These are phyloP conservation scores for Amblyteles armatorius DNA, from an alignment of 2,888 invertebrate genomes.

Conservation along the genomic window DNA sequence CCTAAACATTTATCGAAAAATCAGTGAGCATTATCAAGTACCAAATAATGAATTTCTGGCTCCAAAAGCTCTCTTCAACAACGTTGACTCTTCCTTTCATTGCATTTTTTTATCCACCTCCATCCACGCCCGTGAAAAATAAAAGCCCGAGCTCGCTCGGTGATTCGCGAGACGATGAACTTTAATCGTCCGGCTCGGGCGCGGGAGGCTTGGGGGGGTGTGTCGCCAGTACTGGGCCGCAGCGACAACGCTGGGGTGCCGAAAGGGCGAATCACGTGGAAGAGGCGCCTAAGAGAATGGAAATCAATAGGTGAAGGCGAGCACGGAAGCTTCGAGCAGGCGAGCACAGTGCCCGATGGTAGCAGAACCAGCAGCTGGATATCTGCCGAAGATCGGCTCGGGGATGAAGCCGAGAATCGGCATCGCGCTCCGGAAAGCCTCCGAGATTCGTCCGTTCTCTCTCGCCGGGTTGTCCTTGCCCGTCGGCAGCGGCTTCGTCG, in stretches of 20 bases:
- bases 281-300: slow-evolving; percentile 81
- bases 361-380: slow-evolving; percentile 22
- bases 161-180: slow-evolving; percentile 56
- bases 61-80: no score
- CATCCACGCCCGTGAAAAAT: background rate
- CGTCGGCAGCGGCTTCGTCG: slow-evolving; percentile 47
- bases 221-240: slow-evolving; percentile 39
- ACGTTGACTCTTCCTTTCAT: background rate
- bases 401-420: slow-evolving; percentile 71
- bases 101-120: background rate
- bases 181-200: slow-evolving; percentile 47
- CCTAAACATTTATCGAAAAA: no score
- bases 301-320: slow-evolving; percentile 83
- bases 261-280: slow-evolving; percentile 79
- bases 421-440: slow-evolving; percentile 79
- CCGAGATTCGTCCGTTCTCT: slow-evolving; percentile 67
- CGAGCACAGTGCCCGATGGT: slow-evolving; percentile 15
- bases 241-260: slow-evolving; percentile 66
- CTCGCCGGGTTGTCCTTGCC: slow-evolving; percentile 11
- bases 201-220: slow-evolving; percentile 18
- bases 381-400: slow-evolving; percentile 42
- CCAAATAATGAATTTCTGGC: no score
- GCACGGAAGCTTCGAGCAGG: slow-evolving; percentile 31
- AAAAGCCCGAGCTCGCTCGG: slow-evolving; percentile 15
- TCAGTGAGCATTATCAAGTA: no score